Base-by-base conservation (phyloP, 2,113 vertebrate species). In the Corydoras maculifer region DNA sequence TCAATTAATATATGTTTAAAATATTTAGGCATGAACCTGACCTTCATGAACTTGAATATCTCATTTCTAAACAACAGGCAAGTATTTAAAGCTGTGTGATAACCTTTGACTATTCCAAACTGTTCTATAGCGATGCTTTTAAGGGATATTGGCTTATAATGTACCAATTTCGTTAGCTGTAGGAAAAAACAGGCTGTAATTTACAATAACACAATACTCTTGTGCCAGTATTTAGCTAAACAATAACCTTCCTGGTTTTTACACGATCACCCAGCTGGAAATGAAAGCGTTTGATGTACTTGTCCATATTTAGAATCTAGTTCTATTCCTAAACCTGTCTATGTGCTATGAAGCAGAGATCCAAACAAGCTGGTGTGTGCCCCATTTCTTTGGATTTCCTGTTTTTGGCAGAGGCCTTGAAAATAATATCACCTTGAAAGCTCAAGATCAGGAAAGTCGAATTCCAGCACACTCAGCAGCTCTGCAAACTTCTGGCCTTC, bases 321-420 rank as follows among this genome's bases (percentile, higher is more conserved):
- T 69, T 75, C 69, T 55, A 55, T 78, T 65, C 54, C 49, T 59
- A 25, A 73, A 74, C 62, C 60, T 69, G 65, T 69, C 68, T 25
- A 59, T 58, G 68, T 60, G 55, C 61, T 72, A 65, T 73, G 73
- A 75, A 69, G 61, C 59, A 32, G 73, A 35, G 59, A 73, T 70
- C 64, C 74, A 25, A 83, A 73, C 79, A 51, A 69, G 50, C 67
- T 58, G 62, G 60, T n/a, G 13, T 70, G 59, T 69, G 68, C 78
- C 50, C 75, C 79, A 79, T 83, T 85, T 84, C 74, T 77, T 75
- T 78, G 58, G 58, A 70, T 78, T 85, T 86, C 84, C 84, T 83
- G 82, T 83, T 85, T 84, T 81, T 61, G 62, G 35, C 53, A 78
- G 66, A 70, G 64, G 25, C 3, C 3, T 48, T 76, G 81, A 80